These are phyloP conservation scores for Dolichoris vasculosae DNA, from an alignment of 1,140 invertebrate species.

Conservation along the genomic window DNA sequence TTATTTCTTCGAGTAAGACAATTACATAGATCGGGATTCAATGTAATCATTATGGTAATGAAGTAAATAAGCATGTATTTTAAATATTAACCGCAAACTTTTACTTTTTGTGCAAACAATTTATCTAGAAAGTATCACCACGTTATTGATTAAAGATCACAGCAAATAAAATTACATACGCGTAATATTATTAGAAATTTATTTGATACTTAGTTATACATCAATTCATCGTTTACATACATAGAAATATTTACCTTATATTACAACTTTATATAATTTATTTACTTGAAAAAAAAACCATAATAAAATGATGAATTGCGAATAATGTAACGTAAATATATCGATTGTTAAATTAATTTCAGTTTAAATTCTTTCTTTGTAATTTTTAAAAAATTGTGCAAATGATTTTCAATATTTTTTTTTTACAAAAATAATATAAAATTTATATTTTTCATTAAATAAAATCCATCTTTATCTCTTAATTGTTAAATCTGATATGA, in stretches of 20 bases:
- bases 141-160: neutral
- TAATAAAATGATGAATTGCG: neutral
- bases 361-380: neutral
- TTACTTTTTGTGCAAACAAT: slow-evolving; percentile 1
- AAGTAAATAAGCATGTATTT: neutral
- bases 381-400: too few relatives aligned
- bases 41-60: neutral
- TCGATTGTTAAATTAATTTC: neutral
- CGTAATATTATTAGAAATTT: neutral
- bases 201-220: too few relatives aligned
- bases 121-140: neutral
- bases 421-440: too few relatives aligned
- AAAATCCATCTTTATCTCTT: too few relatives aligned
- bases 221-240: too few relatives aligned
- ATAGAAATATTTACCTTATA: too few relatives aligned
- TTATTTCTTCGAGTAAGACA: neutral
- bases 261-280: too few relatives aligned
- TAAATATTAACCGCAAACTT: neutral
- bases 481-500: too few relatives aligned
- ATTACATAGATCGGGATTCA: neutral
- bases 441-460: too few relatives aligned
- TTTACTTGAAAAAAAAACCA: neutral
- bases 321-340: neutral
- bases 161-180: neutral
- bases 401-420: too few relatives aligned